Conservation (phyloP, 2,888 invertebrate genomes). For the Noctua pronuba region DNA sequence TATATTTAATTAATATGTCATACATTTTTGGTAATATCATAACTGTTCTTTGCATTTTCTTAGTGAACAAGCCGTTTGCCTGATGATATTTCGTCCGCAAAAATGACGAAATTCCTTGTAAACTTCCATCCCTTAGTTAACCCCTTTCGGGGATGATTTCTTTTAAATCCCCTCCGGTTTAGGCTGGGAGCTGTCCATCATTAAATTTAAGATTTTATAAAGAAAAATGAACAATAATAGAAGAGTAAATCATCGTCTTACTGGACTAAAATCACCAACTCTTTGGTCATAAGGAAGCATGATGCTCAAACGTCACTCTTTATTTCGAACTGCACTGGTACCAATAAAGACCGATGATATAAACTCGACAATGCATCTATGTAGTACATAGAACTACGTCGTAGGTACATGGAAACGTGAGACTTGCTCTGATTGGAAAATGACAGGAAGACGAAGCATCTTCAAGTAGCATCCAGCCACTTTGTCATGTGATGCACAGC, state of each 20-base stretch:
- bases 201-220: background rate
- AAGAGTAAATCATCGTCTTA: background rate
- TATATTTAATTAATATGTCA: background rate
- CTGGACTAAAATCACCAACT: background rate
- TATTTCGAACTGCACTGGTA: conserved; percentile 3
- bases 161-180: background rate
- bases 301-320: background rate
- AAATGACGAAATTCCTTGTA: background rate
- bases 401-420: conserved; percentile 17
- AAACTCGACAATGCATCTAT: conserved; percentile 5
- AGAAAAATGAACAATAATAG: background rate
- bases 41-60: background rate
- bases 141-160: background rate
- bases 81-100: background rate
- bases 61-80: background rate
- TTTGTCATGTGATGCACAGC: conserved; percentile 41
- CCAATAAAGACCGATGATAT: background rate
- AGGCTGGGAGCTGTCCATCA: background rate
- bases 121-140: background rate
- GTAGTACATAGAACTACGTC: conserved; percentile 19
- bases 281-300: background rate
- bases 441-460: conserved; percentile 51
- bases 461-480: conserved; percentile 51
- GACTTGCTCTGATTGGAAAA: conserved; percentile 48
- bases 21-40: background rate